A percentile compares a stretch with the other conserved stretches of the same genome.
Evolutionary conservation across 2,888 invertebrate genomes (phyloP).

Genomic region (Formica aserva): DNA sequence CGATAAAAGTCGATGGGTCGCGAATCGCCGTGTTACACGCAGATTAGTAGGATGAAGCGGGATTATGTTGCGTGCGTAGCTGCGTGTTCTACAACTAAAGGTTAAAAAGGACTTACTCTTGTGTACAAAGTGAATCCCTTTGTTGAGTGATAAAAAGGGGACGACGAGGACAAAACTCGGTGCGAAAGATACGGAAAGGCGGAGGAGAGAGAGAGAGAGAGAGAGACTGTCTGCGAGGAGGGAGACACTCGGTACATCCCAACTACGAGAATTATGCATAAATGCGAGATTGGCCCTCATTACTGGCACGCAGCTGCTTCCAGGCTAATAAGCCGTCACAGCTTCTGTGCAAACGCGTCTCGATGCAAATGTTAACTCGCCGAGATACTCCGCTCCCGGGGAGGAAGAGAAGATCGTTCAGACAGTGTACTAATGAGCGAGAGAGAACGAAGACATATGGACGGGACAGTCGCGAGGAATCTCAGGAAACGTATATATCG

Average conservation of each 20-base stretch:
- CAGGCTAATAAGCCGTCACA: slow-evolving; percentile 84
- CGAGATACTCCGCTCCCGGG: slow-evolving; percentile 47
- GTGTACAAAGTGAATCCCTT: slow-evolving; percentile 58
- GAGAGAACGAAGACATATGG: slow-evolving; percentile 28
- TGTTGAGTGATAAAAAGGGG: slow-evolving; percentile 58
- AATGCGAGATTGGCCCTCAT: slow-evolving; percentile 82
- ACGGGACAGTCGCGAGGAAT: slow-evolving; percentile 46
- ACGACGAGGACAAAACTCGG: slow-evolving; percentile 21
- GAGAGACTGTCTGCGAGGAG: neutral
- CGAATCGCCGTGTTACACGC: slow-evolving; percentile 24
- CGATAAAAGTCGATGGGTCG: neutral
- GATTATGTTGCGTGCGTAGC: slow-evolving; percentile 66
- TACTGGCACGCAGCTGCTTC: slow-evolving; percentile 84
- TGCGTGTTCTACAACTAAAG: slow-evolving; percentile 69
- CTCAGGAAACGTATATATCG: slow-evolving; percentile 55
- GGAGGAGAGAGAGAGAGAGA: slow-evolving; percentile 25
- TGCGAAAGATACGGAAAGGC: slow-evolving; percentile 53
- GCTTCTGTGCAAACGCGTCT: slow-evolving; percentile 82
- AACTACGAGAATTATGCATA: slow-evolving; percentile 77
- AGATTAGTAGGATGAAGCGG: slow-evolving; percentile 80
- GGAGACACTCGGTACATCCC: slow-evolving; percentile 21
- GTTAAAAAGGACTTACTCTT: slow-evolving; percentile 52
- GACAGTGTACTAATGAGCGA: slow-evolving; percentile 35
- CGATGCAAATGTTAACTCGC: slow-evolving; percentile 78
- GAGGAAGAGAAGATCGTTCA: slow-evolving; percentile 40